phyloP scores from a whole-genome alignment of 1,140 invertebrate genomes.

The Ericerus pela region DNA sequence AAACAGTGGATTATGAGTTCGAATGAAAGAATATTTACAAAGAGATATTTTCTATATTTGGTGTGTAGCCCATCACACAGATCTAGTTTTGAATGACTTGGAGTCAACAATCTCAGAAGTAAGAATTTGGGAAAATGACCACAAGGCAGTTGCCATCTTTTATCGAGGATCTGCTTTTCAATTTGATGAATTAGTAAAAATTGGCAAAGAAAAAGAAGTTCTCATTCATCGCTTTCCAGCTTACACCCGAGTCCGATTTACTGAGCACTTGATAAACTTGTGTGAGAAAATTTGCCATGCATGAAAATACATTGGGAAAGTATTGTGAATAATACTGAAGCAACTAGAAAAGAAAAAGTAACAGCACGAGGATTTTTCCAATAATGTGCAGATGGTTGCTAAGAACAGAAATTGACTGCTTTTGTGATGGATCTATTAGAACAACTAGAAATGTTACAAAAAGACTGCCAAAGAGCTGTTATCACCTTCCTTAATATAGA shows the following conservation, averaged over 20 bases:
- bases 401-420: slow-evolving; percentile 4
- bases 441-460: slow-evolving; percentile 8
- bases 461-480: background rate
- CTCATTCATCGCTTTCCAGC: slow-evolving; percentile 1
- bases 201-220: background rate
- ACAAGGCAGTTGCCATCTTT: slow-evolving; percentile 12
- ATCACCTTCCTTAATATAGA: background rate
- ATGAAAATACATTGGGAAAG: background rate
- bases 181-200: too few species aligned
- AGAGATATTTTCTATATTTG: slow-evolving; percentile 13
- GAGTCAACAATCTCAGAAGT: slow-evolving; percentile 3
- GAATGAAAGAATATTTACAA: slow-evolving; percentile 4
- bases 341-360: slow-evolving; percentile 10
- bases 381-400: background rate
- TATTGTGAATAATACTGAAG: background rate
- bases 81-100: background rate
- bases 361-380: slow-evolving; percentile 10
- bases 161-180: slow-evolving; percentile 10
- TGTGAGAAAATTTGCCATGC: slow-evolving; percentile 6
- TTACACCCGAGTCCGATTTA: slow-evolving; percentile 11
- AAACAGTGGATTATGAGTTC: background rate
- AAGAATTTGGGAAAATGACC: slow-evolving; percentile 9
- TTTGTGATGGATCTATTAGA: slow-evolving; percentile 9
- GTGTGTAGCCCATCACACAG: background rate
- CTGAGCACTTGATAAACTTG: slow-evolving; percentile 10